phyloP scores from a whole-genome alignment of 2,888 invertebrate species.

The Eretmocerus hayati region DNA sequence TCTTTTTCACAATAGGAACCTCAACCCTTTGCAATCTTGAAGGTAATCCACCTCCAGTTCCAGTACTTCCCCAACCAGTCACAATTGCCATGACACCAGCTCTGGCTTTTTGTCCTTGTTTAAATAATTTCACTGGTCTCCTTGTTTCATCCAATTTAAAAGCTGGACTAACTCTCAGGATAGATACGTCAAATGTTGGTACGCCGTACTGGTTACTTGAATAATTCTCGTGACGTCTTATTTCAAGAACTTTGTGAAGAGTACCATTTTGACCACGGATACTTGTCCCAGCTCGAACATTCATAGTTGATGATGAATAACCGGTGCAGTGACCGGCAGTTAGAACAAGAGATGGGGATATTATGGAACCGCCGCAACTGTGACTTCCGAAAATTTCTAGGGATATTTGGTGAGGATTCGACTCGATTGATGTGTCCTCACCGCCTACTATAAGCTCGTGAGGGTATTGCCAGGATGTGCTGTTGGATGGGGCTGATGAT shows the following conservation, averaged over 20 bases:
- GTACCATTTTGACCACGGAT: conserved; percentile 49
- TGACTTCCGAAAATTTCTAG: conserved; percentile 45
- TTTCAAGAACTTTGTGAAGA: conserved; percentile 44
- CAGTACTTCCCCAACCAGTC: conserved; percentile 32
- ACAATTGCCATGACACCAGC: conserved; percentile 25
- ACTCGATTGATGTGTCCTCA: conserved; percentile 47
- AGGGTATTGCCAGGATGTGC: too few species aligned
- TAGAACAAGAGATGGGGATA: conserved; percentile 48
- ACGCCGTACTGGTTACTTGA: conserved; percentile 38
- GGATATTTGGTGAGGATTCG: conserved; percentile 51
- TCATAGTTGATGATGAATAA: conserved; percentile 28
- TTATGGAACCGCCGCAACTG: conserved; percentile 53
- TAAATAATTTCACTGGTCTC: conserved; percentile 47
- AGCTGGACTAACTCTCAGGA: conserved; percentile 49
- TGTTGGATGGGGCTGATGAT: too few species aligned
- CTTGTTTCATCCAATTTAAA: conserved; percentile 48
- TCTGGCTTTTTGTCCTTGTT: conserved; percentile 30
- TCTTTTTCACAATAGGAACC: conserved; percentile 50
- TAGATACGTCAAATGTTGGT: conserved; percentile 48
- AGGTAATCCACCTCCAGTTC: conserved; percentile 21
- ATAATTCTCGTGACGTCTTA: conserved; percentile 52
- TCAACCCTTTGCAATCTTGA: conserved; percentile 10
- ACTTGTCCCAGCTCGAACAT: conserved; percentile 47
- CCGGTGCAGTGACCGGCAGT: conserved; percentile 51
- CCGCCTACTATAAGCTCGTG: conserved; percentile 50